Base-by-base conservation (phyloP, 2,888 invertebrate genomes). In the Halictus ligatus region DNA sequence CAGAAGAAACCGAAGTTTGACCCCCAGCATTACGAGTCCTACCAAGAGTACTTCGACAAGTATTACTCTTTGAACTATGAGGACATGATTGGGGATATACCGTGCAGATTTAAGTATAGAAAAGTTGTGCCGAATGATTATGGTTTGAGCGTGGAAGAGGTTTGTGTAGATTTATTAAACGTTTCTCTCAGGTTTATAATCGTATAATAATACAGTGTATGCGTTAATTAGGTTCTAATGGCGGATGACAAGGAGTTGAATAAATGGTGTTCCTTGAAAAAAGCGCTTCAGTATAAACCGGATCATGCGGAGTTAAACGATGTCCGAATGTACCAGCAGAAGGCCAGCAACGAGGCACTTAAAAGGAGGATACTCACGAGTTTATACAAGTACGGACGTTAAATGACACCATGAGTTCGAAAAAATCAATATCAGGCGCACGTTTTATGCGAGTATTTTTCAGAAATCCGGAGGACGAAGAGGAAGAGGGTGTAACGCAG, bases 61-160 rank as follows among this genome's bases (percentile, higher is more conserved):
- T 99, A 99, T 95, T 99, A 99, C 94, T 97, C 98, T 92, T 96
- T 99, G 94, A 98, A 99, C 95, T 99, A 98, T 94, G 99, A 99
- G 94, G 99, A 99, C 95, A 97, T 99, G 77, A 97, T 99, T 75
- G 99, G 97, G 0, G 99, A 99, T 93, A 95, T 98, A 90, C 98
- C 98, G 0, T 99, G 99, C 85, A 96, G 98, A 90, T 99, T 99
- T 95, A 99, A 98, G 93, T 99, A 99, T 94, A 96, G 99, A 48
- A 96, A 98, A 94, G 99, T 98, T 0, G 96, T 97, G 67, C 97
- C 99, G 0, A 99, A 99, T 95, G 97, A 98, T 95, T 99, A 98
- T 95, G 99, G 99, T 0, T 96, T 99, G 43, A 97, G 97, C 8
- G 96, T 98, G 73, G 99, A 99, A 92, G 99, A 99, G 97, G 99